phyloP scores from a whole-genome alignment of 2,113 vertebrate species.

The Urocitellus parryii region DNA sequence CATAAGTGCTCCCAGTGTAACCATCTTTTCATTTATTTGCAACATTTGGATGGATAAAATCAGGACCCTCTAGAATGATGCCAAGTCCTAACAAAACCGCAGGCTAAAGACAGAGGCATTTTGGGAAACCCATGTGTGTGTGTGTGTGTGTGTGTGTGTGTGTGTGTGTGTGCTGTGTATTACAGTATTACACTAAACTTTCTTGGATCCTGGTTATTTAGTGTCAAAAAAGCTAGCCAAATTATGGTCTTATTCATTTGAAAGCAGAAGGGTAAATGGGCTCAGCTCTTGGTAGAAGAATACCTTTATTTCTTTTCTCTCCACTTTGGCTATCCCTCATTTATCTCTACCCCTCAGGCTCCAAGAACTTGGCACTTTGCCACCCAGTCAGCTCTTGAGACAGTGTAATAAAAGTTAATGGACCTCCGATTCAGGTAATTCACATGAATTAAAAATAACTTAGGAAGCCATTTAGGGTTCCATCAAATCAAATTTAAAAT shows the following conservation, averaged over 20 bases:
- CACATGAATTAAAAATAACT: slow-evolving; percentile 84
- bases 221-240: background rate
- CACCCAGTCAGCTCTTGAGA: slow-evolving; percentile 57
- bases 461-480: slow-evolving; percentile 71
- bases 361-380: slow-evolving; percentile 54
- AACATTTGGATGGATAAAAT: slow-evolving; percentile 57
- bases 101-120: background rate
- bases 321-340: background rate
- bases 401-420: slow-evolving; percentile 81
- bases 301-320: background rate
- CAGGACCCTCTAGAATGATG: background rate
- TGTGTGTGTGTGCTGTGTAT: too few species aligned
- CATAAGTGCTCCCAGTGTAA: slow-evolving; percentile 49
- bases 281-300: background rate
- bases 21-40: slow-evolving; percentile 55
- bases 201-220: background rate
- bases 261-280: background rate
- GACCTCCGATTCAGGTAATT: slow-evolving; percentile 74
- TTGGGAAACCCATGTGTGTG: background rate
- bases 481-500: slow-evolving; percentile 82
- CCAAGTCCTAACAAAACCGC: background rate
- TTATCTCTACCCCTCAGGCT: background rate
- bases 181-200: background rate
- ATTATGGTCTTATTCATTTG: background rate
- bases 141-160: too few species aligned